Conservation (phyloP, 2,113 vertebrate species). For the Cavia aperea region DNA sequence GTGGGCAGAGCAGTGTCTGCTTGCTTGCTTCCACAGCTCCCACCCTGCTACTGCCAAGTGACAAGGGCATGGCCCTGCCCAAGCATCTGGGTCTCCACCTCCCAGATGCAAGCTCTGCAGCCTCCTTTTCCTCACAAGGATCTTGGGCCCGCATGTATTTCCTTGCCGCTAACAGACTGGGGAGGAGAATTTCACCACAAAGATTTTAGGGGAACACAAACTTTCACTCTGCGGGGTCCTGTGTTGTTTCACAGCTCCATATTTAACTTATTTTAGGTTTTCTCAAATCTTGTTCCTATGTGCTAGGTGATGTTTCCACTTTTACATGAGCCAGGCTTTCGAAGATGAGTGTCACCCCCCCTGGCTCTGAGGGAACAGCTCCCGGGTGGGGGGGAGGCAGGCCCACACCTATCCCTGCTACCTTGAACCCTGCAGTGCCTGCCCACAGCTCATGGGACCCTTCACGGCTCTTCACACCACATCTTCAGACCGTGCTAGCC, state of each 20-base stretch:
- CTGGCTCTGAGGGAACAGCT: not conserved
- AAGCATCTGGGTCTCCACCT: not conserved
- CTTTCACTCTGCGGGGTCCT: not conserved
- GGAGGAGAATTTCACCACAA: not conserved
- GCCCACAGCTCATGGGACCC: not conserved
- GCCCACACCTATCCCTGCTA: not conserved
- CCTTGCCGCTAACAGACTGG: not conserved
- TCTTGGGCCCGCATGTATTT: not conserved
- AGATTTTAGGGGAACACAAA: not conserved
- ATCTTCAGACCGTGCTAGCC: not conserved
- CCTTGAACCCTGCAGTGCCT: not conserved
- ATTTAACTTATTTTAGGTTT: constrained; percentile 1
- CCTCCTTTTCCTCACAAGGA: not conserved
- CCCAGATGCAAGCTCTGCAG: not conserved
- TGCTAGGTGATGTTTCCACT: not conserved
- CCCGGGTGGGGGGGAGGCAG: not conserved
- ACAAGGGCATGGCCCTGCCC: not conserved
- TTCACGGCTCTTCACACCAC: not conserved
- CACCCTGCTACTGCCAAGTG: not conserved
- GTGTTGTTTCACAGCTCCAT: not conserved
- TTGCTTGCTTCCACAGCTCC: accelerated
- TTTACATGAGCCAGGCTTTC: not conserved
- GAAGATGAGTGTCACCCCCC: not conserved
- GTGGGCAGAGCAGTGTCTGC: too few relatives aligned
- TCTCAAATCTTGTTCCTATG: not conserved